Evolutionary conservation across 2,797 vertebrate species (phyloP).

Genomic region (Pterois miles): DNA sequence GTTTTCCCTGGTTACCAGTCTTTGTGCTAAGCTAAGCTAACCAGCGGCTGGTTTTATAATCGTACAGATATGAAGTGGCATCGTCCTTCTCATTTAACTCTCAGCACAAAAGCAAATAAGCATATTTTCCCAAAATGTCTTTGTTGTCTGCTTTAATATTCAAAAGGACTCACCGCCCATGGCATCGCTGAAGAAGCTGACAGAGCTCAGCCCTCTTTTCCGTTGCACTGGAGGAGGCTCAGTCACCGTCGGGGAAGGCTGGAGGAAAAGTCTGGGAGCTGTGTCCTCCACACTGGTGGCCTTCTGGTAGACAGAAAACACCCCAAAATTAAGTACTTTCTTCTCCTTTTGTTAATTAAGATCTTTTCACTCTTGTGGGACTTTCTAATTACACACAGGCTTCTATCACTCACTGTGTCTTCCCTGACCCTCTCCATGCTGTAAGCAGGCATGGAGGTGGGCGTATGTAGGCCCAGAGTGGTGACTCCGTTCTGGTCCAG

Average conservation of each 20-base stretch:
- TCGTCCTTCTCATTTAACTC: neutral
- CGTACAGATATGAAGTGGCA: neutral
- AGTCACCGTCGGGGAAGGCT: conserved; percentile 80
- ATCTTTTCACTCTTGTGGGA: neutral
- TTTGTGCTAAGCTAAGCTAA: neutral
- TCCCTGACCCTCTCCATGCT: conserved; percentile 88
- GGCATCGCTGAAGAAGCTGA: conserved; percentile 94
- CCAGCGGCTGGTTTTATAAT: neutral
- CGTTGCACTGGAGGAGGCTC: conserved; percentile 81
- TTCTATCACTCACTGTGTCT: conserved; percentile 65
- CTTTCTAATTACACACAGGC: neutral
- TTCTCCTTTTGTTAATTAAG: neutral
- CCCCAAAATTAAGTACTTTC: neutral
- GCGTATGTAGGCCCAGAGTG: conserved; percentile 75
- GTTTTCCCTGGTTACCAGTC: neutral
- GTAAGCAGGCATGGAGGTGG: conserved; percentile 79
- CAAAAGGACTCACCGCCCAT: conserved; percentile 88
- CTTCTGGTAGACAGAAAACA: conserved; percentile 60
- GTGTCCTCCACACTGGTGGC: conserved; percentile 71
- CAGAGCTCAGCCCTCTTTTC: conserved; percentile 91
- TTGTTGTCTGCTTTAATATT: neutral
- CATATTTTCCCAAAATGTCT: neutral
- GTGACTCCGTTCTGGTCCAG: conserved; percentile 94
- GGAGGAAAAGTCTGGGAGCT: conserved; percentile 76
- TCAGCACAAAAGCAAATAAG: neutral